Evolutionary conservation across 1,140 invertebrate genomes (phyloP).

Genomic region (Brachionus koreanus): DNA sequence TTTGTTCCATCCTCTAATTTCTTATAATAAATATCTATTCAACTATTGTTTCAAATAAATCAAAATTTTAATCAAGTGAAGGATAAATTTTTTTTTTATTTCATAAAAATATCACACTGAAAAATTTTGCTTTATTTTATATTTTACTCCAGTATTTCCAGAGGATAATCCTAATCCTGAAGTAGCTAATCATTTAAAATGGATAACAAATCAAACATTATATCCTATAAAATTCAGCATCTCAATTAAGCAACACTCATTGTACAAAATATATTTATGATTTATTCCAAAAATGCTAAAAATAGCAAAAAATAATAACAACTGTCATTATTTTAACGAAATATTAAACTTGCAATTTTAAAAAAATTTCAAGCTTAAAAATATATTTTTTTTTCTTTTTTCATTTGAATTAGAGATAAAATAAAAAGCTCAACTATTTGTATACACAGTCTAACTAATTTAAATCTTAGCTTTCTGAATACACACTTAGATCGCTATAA

Average conservation of each 20-base stretch:
- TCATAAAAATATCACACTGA: not conserved
- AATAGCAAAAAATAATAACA: no score
- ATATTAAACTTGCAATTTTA: not conserved
- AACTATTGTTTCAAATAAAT: not conserved
- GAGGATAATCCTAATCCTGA: not conserved
- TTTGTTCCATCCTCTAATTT: not conserved
- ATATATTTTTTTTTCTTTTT: not conserved
- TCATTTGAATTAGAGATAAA: not conserved
- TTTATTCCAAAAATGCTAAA: no score
- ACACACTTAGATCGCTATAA: not conserved
- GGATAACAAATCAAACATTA: constrained; percentile 24
- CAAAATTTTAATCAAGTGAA: no score
- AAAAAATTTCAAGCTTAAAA: not conserved
- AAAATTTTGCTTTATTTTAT: no score
- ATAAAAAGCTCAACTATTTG: not conserved
- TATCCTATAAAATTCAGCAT: constrained; percentile 1
- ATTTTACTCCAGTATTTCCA: no score
- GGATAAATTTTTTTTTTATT: not conserved
- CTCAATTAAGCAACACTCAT: not conserved
- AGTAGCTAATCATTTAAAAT: not conserved
- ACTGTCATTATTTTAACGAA: not conserved
- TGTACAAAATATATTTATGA: no score
- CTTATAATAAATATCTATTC: not conserved
- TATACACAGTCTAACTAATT: not conserved
- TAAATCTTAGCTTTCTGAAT: not conserved